These are phyloP conservation scores for Drosophila suzukii DNA, from an alignment of 1,140 invertebrate species.

Conservation along the genomic window DNA sequence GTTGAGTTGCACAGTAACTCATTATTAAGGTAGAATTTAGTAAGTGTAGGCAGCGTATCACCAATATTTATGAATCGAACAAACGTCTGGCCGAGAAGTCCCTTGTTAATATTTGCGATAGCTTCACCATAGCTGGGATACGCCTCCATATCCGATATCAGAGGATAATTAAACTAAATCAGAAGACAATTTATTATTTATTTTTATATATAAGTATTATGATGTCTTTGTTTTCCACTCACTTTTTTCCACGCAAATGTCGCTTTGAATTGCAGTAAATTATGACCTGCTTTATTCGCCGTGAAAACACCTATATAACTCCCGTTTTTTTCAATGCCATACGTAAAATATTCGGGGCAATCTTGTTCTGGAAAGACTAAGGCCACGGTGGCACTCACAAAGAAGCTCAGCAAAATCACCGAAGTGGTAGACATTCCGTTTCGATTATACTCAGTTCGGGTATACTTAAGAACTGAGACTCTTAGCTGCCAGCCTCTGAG, in stretches of 20 bases:
- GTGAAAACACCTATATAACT: constrained; percentile 1
- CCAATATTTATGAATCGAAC: not conserved
- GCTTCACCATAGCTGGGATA: not conserved
- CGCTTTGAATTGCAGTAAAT: not conserved
- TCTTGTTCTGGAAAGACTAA: not conserved
- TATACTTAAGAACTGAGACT: not conserved
- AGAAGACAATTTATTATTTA: not conserved
- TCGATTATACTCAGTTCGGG: not conserved
- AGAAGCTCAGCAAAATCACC: not conserved
- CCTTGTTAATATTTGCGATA: not conserved
- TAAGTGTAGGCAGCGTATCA: not conserved
- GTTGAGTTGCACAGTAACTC: not conserved
- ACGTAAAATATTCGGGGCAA: not conserved
- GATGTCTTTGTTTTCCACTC: not conserved
- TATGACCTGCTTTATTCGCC: not conserved
- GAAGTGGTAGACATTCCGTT: not conserved
- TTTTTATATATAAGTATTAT: not conserved
- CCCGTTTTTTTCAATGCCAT: not conserved
- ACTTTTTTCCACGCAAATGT: not conserved
- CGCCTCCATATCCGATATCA: not conserved
- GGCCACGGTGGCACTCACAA: not conserved
- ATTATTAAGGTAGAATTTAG: not conserved
- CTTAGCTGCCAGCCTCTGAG: not conserved
- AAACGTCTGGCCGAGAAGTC: not conserved
- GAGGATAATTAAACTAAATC: not conserved